Conservation (phyloP, 2,888 invertebrate species). For the Tribolium freemani region DNA sequence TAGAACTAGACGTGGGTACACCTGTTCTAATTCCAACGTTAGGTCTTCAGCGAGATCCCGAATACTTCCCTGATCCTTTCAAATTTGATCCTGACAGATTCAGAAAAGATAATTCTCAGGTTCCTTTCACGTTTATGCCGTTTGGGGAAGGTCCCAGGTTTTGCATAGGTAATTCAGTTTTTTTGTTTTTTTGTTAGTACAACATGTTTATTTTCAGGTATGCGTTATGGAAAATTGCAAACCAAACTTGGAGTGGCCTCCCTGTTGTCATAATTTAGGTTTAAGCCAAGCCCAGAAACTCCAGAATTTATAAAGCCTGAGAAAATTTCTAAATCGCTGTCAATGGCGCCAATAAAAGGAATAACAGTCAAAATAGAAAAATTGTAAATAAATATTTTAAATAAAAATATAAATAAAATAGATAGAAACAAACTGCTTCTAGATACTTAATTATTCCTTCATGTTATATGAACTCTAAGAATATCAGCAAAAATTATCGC, state of each 20-base stretch:
- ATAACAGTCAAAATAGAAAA: slow-evolving; percentile 20
- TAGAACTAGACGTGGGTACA: slow-evolving; percentile 11
- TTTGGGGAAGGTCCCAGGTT: slow-evolving; percentile 34
- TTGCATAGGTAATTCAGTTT: slow-evolving; percentile 23
- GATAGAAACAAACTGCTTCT: no score
- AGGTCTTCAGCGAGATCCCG: slow-evolving; percentile 35
- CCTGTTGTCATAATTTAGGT: slow-evolving; percentile 12
- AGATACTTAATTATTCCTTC: no score
- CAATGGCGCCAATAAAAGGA: slow-evolving; percentile 7
- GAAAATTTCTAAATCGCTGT: not conserved
- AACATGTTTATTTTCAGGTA: slow-evolving; percentile 4
- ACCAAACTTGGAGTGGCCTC: slow-evolving; percentile 13
- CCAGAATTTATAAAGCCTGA: not conserved
- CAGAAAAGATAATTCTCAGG: not conserved
- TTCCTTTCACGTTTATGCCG: slow-evolving; percentile 17
- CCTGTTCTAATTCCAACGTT: slow-evolving; percentile 23
- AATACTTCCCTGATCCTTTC: slow-evolving; percentile 39
- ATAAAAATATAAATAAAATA: no score
- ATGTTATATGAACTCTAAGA: no score
- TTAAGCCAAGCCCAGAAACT: slow-evolving; percentile 21
- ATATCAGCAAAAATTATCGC: no score
- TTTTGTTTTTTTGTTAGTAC: not conserved
- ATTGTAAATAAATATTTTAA: not conserved
- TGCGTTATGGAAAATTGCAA: slow-evolving; percentile 19
- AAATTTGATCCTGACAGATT: slow-evolving; percentile 41